A percentile compares a stretch with the other conserved stretches of the same genome.
phyloP scores from a whole-genome alignment of 2,888 invertebrate genomes.

The Dexiosoma caninum region DNA sequence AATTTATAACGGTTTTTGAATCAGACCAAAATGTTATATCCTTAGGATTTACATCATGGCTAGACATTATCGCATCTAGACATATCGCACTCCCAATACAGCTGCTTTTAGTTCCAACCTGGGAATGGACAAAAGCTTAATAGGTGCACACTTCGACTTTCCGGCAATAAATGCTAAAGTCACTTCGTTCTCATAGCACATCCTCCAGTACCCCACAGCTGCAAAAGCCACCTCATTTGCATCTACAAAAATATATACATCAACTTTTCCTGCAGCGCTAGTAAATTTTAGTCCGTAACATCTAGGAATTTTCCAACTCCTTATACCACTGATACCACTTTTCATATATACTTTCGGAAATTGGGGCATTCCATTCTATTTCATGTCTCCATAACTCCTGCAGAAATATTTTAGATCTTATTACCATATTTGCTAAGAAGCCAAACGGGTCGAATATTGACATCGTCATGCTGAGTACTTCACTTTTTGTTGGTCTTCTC shows the following conservation, averaged over 20 bases:
- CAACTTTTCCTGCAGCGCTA: background rate
- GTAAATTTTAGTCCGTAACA: background rate
- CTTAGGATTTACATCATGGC: background rate
- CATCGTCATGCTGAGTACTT: background rate
- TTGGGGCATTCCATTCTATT: background rate
- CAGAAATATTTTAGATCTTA: background rate
- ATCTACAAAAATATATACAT: constrained; percentile 2
- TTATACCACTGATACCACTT: background rate
- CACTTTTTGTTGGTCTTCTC: background rate
- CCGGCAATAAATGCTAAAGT: background rate
- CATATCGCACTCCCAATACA: background rate
- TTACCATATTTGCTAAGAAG: background rate
- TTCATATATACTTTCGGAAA: background rate
- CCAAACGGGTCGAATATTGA: background rate
- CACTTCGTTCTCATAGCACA: background rate
- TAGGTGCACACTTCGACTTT: background rate
- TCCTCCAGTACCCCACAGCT: constrained; percentile 11
- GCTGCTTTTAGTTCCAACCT: background rate
- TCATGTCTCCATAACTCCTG: background rate
- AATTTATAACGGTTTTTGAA: background rate
- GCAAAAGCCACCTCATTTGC: background rate
- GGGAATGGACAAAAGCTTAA: background rate
- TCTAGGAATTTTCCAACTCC: background rate
- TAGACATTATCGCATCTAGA: background rate
- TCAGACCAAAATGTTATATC: background rate